Conservation (phyloP, 2,113 vertebrate species). For the Cyanistes caeruleus region DNA sequence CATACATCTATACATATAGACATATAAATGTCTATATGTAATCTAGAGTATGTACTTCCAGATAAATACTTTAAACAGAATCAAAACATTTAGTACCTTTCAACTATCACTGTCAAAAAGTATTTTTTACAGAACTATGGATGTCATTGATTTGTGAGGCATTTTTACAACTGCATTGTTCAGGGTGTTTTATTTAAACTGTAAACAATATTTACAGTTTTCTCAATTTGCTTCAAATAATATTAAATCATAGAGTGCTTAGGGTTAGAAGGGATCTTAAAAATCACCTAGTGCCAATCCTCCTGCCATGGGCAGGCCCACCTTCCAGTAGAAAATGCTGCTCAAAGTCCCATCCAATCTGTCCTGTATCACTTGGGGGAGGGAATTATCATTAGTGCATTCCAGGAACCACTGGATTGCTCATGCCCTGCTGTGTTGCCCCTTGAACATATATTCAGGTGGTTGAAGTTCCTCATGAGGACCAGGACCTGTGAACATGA, state of each 20-base stretch:
- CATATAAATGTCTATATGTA: background rate
- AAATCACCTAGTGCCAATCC: background rate
- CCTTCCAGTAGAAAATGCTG: background rate
- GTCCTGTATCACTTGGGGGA: background rate
- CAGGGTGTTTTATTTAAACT: too few species aligned
- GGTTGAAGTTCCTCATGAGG: background rate
- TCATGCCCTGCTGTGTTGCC: background rate
- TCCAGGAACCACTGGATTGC: rapidly evolving
- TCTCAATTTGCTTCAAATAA: background rate
- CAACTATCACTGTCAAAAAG: background rate
- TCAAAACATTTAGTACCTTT: background rate
- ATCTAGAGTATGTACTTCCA: background rate
- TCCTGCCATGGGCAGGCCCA: background rate
- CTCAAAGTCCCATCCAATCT: background rate
- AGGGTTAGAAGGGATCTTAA: background rate
- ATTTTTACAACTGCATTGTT: background rate
- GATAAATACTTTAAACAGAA: background rate
- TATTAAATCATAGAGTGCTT: background rate
- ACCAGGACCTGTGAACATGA: background rate
- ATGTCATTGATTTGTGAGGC: background rate
- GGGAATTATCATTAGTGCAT: background rate
- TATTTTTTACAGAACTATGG: background rate
- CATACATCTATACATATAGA: too few species aligned
- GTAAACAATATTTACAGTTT: background rate
- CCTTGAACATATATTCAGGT: background rate